Percentiles rank a stretch among this genome's conserved stretches.
Evolutionary conservation across 2,113 vertebrate genomes (phyloP).

Genomic region (Cyanistes caeruleus): DNA sequence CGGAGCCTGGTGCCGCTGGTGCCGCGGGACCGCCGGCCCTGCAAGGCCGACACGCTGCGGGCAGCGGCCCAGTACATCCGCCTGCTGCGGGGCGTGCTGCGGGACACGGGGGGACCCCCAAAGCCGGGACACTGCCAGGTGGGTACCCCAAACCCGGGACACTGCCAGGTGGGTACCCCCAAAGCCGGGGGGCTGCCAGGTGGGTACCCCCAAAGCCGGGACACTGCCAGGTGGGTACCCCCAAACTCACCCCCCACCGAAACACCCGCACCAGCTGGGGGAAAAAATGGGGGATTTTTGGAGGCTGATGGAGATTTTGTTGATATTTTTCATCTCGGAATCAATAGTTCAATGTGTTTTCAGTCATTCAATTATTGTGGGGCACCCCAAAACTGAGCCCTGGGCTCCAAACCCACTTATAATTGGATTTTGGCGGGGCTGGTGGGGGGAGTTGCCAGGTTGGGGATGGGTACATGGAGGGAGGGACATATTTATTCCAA

Average conservation of each 20-base stretch:
- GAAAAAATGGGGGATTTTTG: too few species aligned
- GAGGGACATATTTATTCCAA: background rate
- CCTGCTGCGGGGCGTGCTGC: background rate
- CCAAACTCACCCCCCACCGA: too few species aligned
- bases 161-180: too few species aligned
- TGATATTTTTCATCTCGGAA: background rate
- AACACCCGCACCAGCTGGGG: too few species aligned
- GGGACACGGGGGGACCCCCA: background rate
- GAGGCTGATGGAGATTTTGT: too few species aligned
- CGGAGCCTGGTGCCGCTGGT: background rate
- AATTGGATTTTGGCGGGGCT: background rate
- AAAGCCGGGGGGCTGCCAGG: too few species aligned
- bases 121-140: background rate
- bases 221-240: background rate
- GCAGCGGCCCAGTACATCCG: background rate
- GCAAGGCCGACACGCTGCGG: background rate
- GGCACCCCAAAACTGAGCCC: background rate
- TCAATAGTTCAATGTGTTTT: background rate
- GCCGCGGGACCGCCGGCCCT: background rate
- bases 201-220: background rate
- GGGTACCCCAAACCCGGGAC: background rate
- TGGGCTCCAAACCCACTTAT: background rate
- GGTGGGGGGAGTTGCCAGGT: too few species aligned
- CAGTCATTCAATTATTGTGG: background rate
- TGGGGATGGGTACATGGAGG: background rate